phyloP scores from a whole-genome alignment of 2,113 vertebrate genomes.

The Azemiops feae region DNA sequence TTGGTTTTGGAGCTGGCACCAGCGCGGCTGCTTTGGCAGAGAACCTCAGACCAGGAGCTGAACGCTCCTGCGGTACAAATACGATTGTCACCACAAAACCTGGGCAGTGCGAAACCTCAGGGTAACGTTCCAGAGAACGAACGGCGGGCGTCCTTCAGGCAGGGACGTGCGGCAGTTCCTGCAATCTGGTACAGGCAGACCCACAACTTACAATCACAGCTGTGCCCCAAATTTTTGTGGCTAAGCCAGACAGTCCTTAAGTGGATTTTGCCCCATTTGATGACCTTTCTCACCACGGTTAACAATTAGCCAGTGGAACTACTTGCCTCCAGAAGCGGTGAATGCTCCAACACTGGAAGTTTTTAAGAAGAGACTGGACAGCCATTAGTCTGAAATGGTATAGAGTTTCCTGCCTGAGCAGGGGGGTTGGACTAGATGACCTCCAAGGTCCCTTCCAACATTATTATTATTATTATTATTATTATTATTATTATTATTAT shows the following conservation, averaged over 20 bases:
- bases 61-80: not conserved
- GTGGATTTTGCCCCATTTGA: not conserved
- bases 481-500: too few species aligned
- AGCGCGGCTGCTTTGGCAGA: not conserved
- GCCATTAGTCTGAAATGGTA: not conserved
- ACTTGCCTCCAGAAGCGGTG: too few species aligned
- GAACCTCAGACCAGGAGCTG: not conserved
- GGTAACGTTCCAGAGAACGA: rapidly evolving
- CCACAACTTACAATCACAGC: not conserved
- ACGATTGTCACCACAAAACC: not conserved
- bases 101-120: not conserved
- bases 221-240: not conserved
- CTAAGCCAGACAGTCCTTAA: not conserved
- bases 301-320: not conserved
- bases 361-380: too few species aligned
- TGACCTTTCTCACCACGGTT: not conserved
- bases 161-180: not conserved
- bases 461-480: too few species aligned
- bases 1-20: not conserved
- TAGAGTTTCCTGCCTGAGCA: too few species aligned
- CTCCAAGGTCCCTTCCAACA: not conserved
- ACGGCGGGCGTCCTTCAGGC: rapidly evolving
- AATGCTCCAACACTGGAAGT: not conserved
- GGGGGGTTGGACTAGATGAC: not conserved
- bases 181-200: not conserved